A percentile compares a stretch with the other conserved stretches of the same genome.
Evolutionary conservation across 2,797 vertebrate species (phyloP).

Genomic region (Tangara arthus): DNA sequence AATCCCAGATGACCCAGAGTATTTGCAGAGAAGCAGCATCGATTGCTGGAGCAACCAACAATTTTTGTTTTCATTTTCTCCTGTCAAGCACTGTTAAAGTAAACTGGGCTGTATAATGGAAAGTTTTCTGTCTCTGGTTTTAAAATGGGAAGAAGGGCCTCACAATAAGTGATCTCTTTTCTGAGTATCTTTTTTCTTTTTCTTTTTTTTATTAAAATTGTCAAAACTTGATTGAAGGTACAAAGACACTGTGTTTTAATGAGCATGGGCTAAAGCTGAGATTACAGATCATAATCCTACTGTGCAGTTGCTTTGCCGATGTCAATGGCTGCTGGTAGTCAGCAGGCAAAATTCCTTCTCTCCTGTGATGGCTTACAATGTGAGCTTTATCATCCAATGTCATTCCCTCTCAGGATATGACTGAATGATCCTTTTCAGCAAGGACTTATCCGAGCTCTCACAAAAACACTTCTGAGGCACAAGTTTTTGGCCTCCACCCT

Average conservation of each 20-base stretch:
- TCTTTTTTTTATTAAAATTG: background rate
- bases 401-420: background rate
- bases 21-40: background rate
- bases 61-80: constrained; percentile 31
- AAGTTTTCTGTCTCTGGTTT: background rate
- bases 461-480: background rate
- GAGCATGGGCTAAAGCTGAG: background rate
- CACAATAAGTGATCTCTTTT: background rate
- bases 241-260: background rate
- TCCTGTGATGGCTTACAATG: background rate
- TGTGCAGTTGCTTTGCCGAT: background rate
- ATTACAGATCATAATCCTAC: background rate
- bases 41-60: background rate
- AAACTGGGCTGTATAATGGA: background rate
- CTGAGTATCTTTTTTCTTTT: background rate
- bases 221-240: background rate
- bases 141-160: background rate
- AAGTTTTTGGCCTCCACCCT: background rate
- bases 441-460: background rate
- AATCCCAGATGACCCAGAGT: background rate
- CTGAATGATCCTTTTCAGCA: background rate
- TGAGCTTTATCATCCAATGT: background rate
- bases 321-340: background rate
- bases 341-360: background rate
- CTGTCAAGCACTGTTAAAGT: background rate